phyloP scores from a whole-genome alignment of 1,140 invertebrate species.

The Nebria ingens region DNA sequence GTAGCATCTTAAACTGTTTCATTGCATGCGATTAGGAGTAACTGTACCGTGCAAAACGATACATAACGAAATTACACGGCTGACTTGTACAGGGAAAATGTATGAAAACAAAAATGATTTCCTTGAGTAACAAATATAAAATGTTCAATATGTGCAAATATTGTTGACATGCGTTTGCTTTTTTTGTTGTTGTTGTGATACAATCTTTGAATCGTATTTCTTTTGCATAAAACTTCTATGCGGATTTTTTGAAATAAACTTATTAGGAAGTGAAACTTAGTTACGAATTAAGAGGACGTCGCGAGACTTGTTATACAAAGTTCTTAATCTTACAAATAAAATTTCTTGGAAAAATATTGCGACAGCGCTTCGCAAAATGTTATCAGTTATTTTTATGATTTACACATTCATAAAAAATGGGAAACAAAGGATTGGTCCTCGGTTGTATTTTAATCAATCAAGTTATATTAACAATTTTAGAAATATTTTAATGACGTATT shows the following conservation, averaged over 20 bases:
- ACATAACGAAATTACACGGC: not conserved
- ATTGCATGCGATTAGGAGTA: not conserved
- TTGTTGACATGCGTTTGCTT: too few species aligned
- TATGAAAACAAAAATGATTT: too few species aligned
- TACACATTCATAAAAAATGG: too few species aligned
- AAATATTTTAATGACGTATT: too few species aligned
- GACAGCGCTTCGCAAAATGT: not conserved
- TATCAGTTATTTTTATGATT: too few species aligned
- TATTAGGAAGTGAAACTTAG: conserved; percentile 2
- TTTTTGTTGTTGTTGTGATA: too few species aligned
- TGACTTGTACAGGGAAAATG: too few species aligned
- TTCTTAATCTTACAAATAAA: conserved; percentile 9
- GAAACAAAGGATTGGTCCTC: too few species aligned
- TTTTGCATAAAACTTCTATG: not conserved
- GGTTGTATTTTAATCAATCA: too few species aligned
- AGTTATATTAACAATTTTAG: too few species aligned
- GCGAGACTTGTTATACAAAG: conserved; percentile 1
- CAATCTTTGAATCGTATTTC: not conserved
- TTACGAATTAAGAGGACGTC: conserved; percentile 5
- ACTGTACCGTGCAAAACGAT: not conserved
- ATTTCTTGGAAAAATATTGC: conserved; percentile 8
- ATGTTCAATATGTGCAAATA: too few species aligned
- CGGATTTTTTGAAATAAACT: conserved; percentile 6
- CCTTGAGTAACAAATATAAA: too few species aligned
- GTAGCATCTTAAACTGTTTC: not conserved